Base-by-base conservation (phyloP, 1,140 invertebrate genomes). In the Ceratosolen fusciceps region DNA sequence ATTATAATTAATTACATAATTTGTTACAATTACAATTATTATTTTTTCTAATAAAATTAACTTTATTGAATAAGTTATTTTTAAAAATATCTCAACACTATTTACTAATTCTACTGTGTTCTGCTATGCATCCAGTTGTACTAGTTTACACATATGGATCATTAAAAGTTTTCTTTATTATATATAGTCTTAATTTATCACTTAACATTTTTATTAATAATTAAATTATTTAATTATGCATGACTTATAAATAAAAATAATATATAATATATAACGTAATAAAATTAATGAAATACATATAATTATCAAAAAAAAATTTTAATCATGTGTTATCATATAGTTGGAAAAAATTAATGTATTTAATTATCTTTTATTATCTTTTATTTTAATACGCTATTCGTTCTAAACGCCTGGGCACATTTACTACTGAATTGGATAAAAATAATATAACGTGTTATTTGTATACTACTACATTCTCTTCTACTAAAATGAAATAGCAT, bases 41-140 rank as follows among this genome's bases (percentile, higher is more conserved):
- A n/a, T n/a, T n/a, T n/a, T n/a, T n/a, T n/a, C n/a, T 74, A 65
- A 75, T 52, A 43, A 29, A 47, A 29, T 62, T 2, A 0, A 29
- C 29, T n/a, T 39, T 79, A 31, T 52, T 79, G 2, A 39, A 34
- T 73, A 34, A 68, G 26, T 76, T 72, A n/a, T 62, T 37, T 37
- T 77, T 68, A 39, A 43, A 56, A 56, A 39, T 3, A 7, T 58
- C 21, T 37, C 29, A 2, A 21, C 26, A 5, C 14, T 12, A 37
- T 37, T 34, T n/a, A 34, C 21, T 19, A 37, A 65, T 9, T 83
- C 77, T 80, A 83, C 82, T 83, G 83, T 86, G 67, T 54, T 79
- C 43, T 29, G 81, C 81, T 85, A 83, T 88, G 84, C 84, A 81
- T 88, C 87, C 87, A 88, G 87, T 88, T 88, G 86, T 88, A 87